phyloP scores from a whole-genome alignment of 2,797 vertebrate genomes.

The Neopelma chrysocephalum region DNA sequence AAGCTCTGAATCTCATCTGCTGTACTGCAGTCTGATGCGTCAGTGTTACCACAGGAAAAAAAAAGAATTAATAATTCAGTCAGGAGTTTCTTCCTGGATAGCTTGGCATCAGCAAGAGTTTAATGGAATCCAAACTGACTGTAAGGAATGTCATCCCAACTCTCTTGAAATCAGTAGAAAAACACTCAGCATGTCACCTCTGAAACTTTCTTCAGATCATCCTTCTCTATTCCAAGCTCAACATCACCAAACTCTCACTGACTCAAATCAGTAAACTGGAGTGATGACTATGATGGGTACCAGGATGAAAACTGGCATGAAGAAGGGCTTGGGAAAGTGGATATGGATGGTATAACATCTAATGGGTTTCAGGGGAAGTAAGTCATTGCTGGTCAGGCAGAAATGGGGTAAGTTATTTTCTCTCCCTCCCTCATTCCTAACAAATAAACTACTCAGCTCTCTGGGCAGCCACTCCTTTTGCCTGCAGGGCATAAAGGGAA shows the following conservation, averaged over 20 bases:
- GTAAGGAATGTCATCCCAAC: not conserved
- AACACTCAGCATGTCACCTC: not conserved
- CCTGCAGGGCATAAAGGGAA: not conserved
- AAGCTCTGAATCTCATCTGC: not conserved
- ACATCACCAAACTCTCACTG: not conserved
- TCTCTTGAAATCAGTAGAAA: not conserved
- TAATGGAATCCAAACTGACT: not conserved
- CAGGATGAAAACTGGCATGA: not conserved
- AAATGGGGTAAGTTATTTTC: not conserved
- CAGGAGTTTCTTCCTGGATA: not conserved
- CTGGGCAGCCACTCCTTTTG: not conserved
- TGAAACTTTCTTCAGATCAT: not conserved
- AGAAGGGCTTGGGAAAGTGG: not conserved
- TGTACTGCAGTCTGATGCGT: not conserved
- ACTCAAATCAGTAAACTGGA: not conserved
- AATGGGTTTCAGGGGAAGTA: not conserved
- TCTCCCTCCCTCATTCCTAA: not conserved
- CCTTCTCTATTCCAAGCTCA: not conserved
- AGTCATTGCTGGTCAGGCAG: not conserved
- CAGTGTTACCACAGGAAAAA: not conserved
- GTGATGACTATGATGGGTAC: not conserved
- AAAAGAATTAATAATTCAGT: not conserved
- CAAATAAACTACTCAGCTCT: not conserved
- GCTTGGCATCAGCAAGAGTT: not conserved
- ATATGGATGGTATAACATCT: not conserved